phyloP scores from a whole-genome alignment of 1,140 invertebrate genomes.

The Latrodectus geometricus region DNA sequence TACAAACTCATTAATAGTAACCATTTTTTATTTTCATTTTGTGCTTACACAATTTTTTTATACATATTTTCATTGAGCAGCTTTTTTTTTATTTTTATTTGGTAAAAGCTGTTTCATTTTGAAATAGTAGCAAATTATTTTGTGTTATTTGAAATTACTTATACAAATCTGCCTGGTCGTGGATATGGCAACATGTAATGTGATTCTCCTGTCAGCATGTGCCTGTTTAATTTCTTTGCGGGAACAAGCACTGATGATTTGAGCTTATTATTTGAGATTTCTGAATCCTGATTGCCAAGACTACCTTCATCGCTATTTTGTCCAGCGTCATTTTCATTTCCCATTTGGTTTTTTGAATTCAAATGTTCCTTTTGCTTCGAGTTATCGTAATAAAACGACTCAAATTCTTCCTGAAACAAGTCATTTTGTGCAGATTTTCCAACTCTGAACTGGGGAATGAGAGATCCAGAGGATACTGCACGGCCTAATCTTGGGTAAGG shows the following conservation, averaged over 20 bases:
- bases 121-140: not conserved
- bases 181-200: constrained; percentile 7
- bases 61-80: not conserved
- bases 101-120: too few species aligned
- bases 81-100: not conserved
- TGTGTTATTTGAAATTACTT: not conserved
- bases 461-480: not conserved
- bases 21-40: not conserved
- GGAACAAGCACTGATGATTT: not conserved
- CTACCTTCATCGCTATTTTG: not conserved
- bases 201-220: not conserved
- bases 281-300: not conserved
- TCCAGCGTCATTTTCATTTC: not conserved
- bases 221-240: not conserved
- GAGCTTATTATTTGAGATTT: not conserved
- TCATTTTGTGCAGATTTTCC: not conserved
- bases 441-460: not conserved
- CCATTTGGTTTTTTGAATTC: not conserved
- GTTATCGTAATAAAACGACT: not conserved
- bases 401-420: not conserved
- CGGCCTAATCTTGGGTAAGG: constrained; percentile 6
- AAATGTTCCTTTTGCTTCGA: not conserved
- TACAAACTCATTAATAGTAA: too few species aligned
- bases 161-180: constrained; percentile 15
- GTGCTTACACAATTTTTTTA: not conserved